phyloP scores from a whole-genome alignment of 2,888 invertebrate genomes.

The Diogma glabrata region DNA sequence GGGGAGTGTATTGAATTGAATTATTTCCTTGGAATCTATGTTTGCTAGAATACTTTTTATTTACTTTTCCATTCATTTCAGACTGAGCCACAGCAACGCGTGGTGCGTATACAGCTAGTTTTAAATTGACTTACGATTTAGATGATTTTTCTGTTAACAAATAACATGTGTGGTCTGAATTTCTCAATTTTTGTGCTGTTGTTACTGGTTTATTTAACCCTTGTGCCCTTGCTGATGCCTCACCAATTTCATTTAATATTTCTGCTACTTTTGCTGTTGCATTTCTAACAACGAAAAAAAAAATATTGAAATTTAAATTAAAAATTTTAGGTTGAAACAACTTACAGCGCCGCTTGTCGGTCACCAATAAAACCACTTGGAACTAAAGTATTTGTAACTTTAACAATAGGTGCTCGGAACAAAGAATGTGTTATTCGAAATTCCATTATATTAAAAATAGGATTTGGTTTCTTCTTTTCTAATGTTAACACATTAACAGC shows the following conservation, averaged over 20 bases:
- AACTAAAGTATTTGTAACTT: constrained; percentile 39
- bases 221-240: constrained; percentile 61
- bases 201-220: constrained; percentile 63
- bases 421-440: constrained; percentile 43
- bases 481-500: no score
- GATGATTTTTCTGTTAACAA: constrained; percentile 36
- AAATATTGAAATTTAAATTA: background rate
- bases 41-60: no score
- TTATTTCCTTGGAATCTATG: no score
- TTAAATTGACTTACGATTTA: constrained; percentile 42
- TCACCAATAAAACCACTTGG: constrained; percentile 42
- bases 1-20: no score
- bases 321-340: constrained; percentile 14
- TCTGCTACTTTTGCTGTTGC: constrained; percentile 46
- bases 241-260: constrained; percentile 58
- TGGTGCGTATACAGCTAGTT: no score
- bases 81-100: no score
- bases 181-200: constrained; percentile 52
- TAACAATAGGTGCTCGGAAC: constrained; percentile 40
- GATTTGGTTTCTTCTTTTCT: no score
- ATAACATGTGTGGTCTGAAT: constrained; percentile 39
- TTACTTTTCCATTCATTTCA: no score
- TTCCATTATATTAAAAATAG: constrained; percentile 38
- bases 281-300: constrained; percentile 43
- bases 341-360: constrained; percentile 41